Evolutionary conservation across 35 echinoderm and acorn worm genomes (phyloP), one percentile per base, ranked within the genome.

Genomic region (Chiridota heheva): DNA sequence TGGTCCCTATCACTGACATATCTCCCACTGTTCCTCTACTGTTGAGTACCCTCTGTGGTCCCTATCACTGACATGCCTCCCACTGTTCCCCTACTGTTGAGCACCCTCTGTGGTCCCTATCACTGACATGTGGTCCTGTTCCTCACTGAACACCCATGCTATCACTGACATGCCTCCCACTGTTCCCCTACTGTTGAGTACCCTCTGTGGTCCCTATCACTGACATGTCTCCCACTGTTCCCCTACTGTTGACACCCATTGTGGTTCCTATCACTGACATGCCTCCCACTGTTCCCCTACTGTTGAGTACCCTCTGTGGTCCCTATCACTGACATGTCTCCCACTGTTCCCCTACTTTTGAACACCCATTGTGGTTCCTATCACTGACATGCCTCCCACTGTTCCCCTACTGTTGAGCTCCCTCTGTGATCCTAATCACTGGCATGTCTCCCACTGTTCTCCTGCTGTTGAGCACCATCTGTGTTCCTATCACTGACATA

Each of bases 71-170:
- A 61, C 34, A 30, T 46, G 8, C 73, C 85, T 43, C 73, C 85
- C n/a, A 69, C 78, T 53, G 81, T 76, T 34, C 67, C 42, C 12
- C 20, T 80, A 36, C 60, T 34, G 18, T 76, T 87, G n/a, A n/a
- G n/a, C 17, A 80, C 69, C 75, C 69, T 87, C 33, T 73, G 85
- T 30, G 85, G 74, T 39, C 31, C 81, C 4, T 76, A 73, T 58
- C 73, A 76, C 81, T 56, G 62, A 63, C 16, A 66, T 25, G 26
- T 63, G 34, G 31, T 15, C 5, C 5, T 7, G 31, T 24, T 15
- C 8, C 6, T 6, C 33, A 12, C 7, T 12, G 27, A 17, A 12
- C 30, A 10, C 61, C 30, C 8, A 65, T 65, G 8, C 7, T 29
- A 16, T 7, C 8, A 10, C 7, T 31, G 16, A 17, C 8, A 20